Evolutionary conservation across 1,140 invertebrate species (phyloP).

Genomic region (Wasmannia auropunctata): DNA sequence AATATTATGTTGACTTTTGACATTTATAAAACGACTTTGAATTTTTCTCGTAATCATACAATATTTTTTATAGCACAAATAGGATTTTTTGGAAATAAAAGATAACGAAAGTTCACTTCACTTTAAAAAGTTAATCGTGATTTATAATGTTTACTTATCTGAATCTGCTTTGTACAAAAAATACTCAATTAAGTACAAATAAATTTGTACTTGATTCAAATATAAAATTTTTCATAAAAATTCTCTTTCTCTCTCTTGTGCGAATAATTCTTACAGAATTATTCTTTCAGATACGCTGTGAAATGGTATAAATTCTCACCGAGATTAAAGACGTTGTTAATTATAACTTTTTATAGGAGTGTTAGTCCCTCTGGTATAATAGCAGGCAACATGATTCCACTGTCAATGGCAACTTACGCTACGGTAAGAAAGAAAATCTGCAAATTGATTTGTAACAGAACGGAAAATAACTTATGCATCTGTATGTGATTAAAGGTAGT

Average conservation of each 20-base stretch:
- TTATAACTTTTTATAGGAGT: background rate
- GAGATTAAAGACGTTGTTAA: slow-evolving; percentile 5
- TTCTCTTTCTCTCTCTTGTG: no score
- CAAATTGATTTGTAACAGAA: background rate
- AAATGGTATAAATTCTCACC: slow-evolving; percentile 10
- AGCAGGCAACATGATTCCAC: background rate
- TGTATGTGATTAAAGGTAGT: background rate
- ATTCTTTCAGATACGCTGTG: background rate
- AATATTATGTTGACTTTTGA: background rate
- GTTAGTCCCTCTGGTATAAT: background rate
- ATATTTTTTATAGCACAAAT: no score
- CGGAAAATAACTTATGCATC: background rate
- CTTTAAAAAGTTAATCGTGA: background rate
- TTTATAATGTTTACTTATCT: background rate
- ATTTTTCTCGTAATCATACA: background rate
- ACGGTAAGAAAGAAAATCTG: background rate
- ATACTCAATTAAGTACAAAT: no score
- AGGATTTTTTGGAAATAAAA: background rate
- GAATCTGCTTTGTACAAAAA: no score
- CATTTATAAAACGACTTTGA: background rate
- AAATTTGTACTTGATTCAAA: no score
- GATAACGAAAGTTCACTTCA: background rate
- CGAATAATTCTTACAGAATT: no score
- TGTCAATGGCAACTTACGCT: background rate
- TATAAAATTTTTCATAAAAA: background rate